Base-by-base conservation (phyloP, 1,140 invertebrate species). In the Drosophila athabasca region DNA sequence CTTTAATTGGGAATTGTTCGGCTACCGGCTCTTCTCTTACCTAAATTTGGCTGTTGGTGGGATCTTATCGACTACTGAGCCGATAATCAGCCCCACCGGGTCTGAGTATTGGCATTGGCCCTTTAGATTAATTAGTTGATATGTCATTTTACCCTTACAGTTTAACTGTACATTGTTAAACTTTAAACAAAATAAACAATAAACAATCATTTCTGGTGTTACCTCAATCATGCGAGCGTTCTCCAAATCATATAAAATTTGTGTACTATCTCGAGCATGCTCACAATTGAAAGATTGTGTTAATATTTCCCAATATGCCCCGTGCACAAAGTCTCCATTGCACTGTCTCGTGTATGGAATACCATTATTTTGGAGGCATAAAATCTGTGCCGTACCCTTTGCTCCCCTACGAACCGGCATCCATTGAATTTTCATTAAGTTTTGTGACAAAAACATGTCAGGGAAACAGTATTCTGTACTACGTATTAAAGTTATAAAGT, bases 401-500 rank as follows among this genome's bases (percentile, higher is more conserved):
- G 83, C 60, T 9, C 79, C 87, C 2, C 62, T 61, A 3, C 35
- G 22, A 2, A 71, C 71, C 8, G 60, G 53, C 6, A 74, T 67
- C 90, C 91, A 92, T 31, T 65, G 60, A 13, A 84, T 70, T 48
- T 54, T 19, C 1, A 26, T 51, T 1, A 9, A 57, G 6, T 41
- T 44, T 15, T 35, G 17, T 24, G 49, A 31, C 29, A 8, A n/a
- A 60, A 62, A 43, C 3, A 2, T n/a, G 7, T 89, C 59, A 0
- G 90, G 77, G 45, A 90, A 87, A 61, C 90, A 92, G 49, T 78
- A 91, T 26, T 92, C 77, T 8, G 68, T 67, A 46, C 89, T 90
- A 22, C 76, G 53, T 11, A 88, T 41, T 22, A 61, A 6, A 39
- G 5, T 52, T 0, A 44, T 17, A 0, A 2, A 41, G 15, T 58